Evolutionary conservation across 2,797 vertebrate species (phyloP).

Genomic region (Chiloscyllium punctatum): DNA sequence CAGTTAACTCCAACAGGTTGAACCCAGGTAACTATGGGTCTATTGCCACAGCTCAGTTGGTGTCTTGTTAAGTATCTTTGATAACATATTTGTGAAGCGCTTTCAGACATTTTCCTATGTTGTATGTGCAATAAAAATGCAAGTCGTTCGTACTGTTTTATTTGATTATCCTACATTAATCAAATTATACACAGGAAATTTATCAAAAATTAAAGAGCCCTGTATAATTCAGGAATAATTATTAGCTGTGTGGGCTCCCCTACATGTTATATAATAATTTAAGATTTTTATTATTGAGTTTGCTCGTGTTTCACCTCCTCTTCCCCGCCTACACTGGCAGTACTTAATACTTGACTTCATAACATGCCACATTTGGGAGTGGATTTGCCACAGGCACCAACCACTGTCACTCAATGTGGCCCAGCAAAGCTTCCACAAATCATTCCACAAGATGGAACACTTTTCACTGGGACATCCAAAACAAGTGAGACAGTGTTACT

Average conservation of each 20-base stretch:
- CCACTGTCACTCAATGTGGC: neutral
- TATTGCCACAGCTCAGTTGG: too few species aligned
- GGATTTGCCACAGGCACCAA: neutral
- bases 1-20: too few species aligned
- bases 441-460: neutral
- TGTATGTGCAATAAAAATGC: too few species aligned
- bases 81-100: too few species aligned
- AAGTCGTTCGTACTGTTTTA: too few species aligned
- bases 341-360: neutral
- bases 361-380: neutral
- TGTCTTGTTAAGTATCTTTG: too few species aligned
- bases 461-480: neutral
- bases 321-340: neutral
- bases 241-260: neutral
- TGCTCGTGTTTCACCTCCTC: neutral
- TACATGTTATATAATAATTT: neutral
- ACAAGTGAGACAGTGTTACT: too few species aligned
- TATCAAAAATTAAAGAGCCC: neutral
- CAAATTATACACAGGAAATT: neutral
- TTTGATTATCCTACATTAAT: neutral
- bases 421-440: neutral
- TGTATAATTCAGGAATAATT: neutral
- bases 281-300: neutral
- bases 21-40: too few species aligned
- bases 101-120: too few species aligned